Evolutionary conservation across 2,888 invertebrate species (phyloP).

Genomic region (Baccha elongata): DNA sequence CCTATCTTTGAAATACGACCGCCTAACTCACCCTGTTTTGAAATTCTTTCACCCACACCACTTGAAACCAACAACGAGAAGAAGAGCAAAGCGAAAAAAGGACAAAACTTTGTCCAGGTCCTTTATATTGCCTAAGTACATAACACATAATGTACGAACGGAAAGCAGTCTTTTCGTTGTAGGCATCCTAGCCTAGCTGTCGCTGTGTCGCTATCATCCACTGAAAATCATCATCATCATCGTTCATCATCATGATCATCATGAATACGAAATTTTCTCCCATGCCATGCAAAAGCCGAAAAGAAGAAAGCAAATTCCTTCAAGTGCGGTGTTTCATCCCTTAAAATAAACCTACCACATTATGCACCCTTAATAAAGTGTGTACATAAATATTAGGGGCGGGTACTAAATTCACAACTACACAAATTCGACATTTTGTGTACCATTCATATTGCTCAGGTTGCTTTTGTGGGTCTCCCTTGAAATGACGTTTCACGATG

Average conservation of each 20-base stretch:
- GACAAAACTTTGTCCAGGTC: conserved; percentile 69
- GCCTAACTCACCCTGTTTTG: conserved; percentile 9
- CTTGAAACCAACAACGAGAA: conserved; percentile 36
- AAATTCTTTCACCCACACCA: conserved; percentile 44
- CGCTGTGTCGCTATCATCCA: conserved; percentile 42
- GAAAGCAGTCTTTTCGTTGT: conserved; percentile 67
- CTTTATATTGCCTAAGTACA: conserved; percentile 70
- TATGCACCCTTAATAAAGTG: conserved; percentile 74
- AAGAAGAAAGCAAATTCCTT: conserved; percentile 48
- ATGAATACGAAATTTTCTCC: conserved; percentile 71
- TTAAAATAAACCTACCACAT: conserved; percentile 74
- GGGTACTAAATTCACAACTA: conserved; percentile 77
- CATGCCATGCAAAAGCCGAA: conserved; percentile 20
- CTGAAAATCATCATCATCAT: conserved; percentile 36
- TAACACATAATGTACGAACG: conserved; percentile 71
- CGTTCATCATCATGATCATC: conserved; percentile 50
- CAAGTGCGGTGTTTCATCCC: conserved; percentile 69
- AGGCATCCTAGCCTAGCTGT: conserved; percentile 24
- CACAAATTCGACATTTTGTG: conserved; percentile 80
- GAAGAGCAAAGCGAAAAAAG: conserved; percentile 65
- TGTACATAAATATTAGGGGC: conserved; percentile 81
- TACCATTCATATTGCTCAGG: conserved; percentile 73
- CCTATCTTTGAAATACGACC: too few relatives aligned
- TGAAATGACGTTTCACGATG: conserved; percentile 69
- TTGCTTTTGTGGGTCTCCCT: conserved; percentile 65